Base-by-base conservation (phyloP, 2,888 invertebrate species). In the Heterodera filipjevi region DNA sequence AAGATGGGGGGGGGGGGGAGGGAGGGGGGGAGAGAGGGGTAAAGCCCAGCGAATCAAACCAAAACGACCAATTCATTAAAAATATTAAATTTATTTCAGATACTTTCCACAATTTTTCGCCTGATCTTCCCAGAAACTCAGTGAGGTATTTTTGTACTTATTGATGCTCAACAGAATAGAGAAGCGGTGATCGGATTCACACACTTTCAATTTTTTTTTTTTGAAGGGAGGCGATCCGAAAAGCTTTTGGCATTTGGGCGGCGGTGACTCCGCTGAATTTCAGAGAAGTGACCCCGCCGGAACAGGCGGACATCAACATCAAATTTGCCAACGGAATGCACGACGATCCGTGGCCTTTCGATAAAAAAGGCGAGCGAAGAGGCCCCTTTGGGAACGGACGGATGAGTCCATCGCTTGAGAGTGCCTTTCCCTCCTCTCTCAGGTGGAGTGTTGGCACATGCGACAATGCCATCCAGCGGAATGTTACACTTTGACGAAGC, bases 401-500 rank as follows among this genome's bases (percentile, higher is more conserved):
- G n/a, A n/a, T n/a, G n/a, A n/a, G n/a, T n/a, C n/a, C n/a, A n/a
- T n/a, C n/a, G n/a, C n/a, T n/a, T n/a, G n/a, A n/a, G n/a, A n/a
- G n/a, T n/a, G 77, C 10, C n/a, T 10, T 39, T 16, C 53, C 30
- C 64, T 19, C 79, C 39, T 12, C 39, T 12, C 39, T 72, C 73
- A 86, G 86, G 87, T 10, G 88, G 88, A 5, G 88, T 88, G 14
- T 82, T 88, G 19, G 88, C 88, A 0, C 88, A 88, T 77, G 88
- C 88, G 16, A 89, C 88, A 16, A 86, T 89, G 86, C 88, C 88
- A 12, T 85, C 86, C 77, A 85, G 82, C 76, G 88, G 88, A 30
- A 79, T 85, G 78, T 83, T 88, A 64, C 88, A 88, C 81, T 88
- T 88, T 73, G 88, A 88, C 73, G 68, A 88, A 76, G 86, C 84